Evolutionary conservation across 1,140 invertebrate species (phyloP).

Genomic region (Tetramorium parvispinum): DNA sequence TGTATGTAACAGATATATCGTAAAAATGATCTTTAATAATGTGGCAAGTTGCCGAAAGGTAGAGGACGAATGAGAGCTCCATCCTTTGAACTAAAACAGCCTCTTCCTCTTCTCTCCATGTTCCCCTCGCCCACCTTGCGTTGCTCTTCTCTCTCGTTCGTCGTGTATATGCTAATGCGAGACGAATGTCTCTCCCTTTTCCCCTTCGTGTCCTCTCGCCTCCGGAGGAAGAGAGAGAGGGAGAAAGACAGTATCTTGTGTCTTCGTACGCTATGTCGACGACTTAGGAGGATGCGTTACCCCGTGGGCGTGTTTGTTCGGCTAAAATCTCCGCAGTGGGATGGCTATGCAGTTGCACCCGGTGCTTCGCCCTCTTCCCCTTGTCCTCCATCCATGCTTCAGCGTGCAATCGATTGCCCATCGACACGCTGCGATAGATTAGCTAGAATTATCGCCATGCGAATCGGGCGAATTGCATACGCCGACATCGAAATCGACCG

Average conservation of each 20-base stretch:
- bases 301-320: constrained; percentile 80
- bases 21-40: constrained; percentile 49
- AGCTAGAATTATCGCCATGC: constrained; percentile 71
- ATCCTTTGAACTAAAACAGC: constrained; percentile 56
- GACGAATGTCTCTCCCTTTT: constrained; percentile 81
- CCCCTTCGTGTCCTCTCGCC: constrained; percentile 66
- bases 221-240: neutral
- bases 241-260: constrained; percentile 72
- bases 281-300: constrained; percentile 73
- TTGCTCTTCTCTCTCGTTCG: constrained; percentile 69
- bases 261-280: constrained; percentile 75
- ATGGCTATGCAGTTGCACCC: constrained; percentile 73
- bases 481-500: constrained; percentile 35
- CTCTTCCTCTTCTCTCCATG: constrained; percentile 52
- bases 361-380: constrained; percentile 23
- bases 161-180: constrained; percentile 84
- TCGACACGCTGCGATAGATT: constrained; percentile 75
- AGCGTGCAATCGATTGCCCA: constrained; percentile 70
- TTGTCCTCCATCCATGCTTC: neutral
- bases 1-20: neutral
- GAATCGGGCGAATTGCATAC: constrained; percentile 10
- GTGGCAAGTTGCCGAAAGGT: constrained; percentile 35
- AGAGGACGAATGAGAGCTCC: constrained; percentile 59
- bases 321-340: constrained; percentile 77
- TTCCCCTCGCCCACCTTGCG: constrained; percentile 39